Conservation (phyloP, 2,113 vertebrate genomes). For the Perca flavescens region DNA sequence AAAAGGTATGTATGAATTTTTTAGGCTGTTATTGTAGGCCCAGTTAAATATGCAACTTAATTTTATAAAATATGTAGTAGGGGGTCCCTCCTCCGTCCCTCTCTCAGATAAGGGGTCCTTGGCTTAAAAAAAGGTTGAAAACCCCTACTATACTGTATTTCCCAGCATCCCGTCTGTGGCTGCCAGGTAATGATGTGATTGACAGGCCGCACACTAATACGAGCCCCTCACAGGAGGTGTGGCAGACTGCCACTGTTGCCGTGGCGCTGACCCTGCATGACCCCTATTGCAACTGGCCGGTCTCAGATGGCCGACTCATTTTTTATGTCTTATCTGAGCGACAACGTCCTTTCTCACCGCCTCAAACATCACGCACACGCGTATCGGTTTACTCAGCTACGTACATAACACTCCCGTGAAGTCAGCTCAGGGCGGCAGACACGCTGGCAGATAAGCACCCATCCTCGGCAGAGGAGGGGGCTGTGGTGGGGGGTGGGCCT, state of each 20-base stretch:
- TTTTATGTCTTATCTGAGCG: constrained; percentile 77
- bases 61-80: too few relatives aligned
- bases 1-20: too few relatives aligned
- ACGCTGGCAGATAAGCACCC: constrained; percentile 38
- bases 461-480: constrained; percentile 2
- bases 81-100: too few relatives aligned
- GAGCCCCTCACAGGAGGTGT: constrained; percentile 27
- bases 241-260: constrained; percentile 55
- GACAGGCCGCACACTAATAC: constrained; percentile 37
- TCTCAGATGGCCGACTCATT: constrained; percentile 71
- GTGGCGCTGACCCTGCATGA: constrained; percentile 65
- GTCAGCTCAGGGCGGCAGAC: constrained; percentile 25
- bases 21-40: too few relatives aligned
- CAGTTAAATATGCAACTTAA: too few relatives aligned
- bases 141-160: background rate
- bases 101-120: too few relatives aligned
- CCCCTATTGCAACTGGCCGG: constrained; percentile 57
- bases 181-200: background rate
- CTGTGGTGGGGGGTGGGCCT: background rate
- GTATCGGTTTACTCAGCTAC: constrained; percentile 43
- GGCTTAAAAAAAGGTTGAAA: too few relatives aligned
- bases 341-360: constrained; percentile 23
- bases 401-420: constrained; percentile 11
- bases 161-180: background rate
- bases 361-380: constrained; percentile 34